Evolutionary conservation across 2,797 vertebrate species (phyloP).

Genomic region (Accipiter superciliosus): DNA sequence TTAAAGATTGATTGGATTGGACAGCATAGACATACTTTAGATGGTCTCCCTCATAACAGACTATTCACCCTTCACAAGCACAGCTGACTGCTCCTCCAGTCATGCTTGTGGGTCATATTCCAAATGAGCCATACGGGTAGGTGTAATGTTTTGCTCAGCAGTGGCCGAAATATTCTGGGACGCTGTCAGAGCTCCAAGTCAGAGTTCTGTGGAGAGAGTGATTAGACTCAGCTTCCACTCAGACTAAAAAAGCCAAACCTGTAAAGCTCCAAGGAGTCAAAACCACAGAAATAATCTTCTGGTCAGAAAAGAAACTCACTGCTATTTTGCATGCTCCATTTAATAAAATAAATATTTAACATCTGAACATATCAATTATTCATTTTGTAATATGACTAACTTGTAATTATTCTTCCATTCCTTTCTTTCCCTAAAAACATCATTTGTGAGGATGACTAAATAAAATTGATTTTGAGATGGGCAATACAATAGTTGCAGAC

Average conservation of each 20-base stretch:
- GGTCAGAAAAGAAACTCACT: neutral
- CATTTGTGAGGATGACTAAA: neutral
- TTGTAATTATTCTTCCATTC: constrained; percentile 13
- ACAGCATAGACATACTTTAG: neutral
- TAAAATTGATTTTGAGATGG: neutral
- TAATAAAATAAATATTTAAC: constrained; percentile 67
- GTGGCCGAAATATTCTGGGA: neutral
- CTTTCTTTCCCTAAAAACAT: neutral
- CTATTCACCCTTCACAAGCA: neutral
- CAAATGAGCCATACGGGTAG: constrained; percentile 12
- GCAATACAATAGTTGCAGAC: neutral
- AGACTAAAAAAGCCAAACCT: neutral
- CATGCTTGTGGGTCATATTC: constrained; percentile 3
- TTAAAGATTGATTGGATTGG: neutral
- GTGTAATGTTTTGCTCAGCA: constrained; percentile 32
- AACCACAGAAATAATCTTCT: neutral
- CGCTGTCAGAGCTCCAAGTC: neutral
- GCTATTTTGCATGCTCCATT: constrained; percentile 5
- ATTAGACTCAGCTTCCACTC: neutral
- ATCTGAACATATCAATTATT: constrained; percentile 39
- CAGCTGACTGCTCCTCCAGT: neutral
- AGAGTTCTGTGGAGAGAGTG: neutral
- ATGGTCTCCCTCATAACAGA: neutral
- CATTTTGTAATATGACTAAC: constrained; percentile 12
- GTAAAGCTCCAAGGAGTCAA: constrained; percentile 15